A percentile compares a stretch with the other conserved stretches of the same genome.
phyloP scores from a whole-genome alignment of 2,888 invertebrate species.

The Caenorhabditis afra region DNA sequence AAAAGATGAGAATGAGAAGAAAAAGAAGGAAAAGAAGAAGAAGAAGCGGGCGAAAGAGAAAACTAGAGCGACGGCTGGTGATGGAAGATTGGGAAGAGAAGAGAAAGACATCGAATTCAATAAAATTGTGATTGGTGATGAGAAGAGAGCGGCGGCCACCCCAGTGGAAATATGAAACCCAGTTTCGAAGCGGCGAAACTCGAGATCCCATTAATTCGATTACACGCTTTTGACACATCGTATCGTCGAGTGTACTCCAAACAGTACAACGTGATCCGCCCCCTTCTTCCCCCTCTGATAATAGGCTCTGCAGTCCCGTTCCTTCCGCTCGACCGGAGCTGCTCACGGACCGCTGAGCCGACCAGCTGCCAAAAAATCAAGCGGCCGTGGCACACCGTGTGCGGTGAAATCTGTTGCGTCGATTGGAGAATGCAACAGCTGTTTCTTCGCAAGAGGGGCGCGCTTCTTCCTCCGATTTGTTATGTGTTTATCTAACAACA shows the following conservation, averaged over 20 bases:
- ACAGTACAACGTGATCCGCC: slow-evolving; percentile 15
- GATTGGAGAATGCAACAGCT: slow-evolving; percentile 52
- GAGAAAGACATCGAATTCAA: slow-evolving; percentile 34
- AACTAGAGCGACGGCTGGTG: slow-evolving; percentile 34
- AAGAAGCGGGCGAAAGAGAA: slow-evolving; percentile 40
- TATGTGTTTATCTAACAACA: slow-evolving; percentile 58
- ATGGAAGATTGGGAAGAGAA: slow-evolving; percentile 41
- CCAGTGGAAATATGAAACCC: slow-evolving; percentile 36
- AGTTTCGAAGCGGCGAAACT: slow-evolving; percentile 36
- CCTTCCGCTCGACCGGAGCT: slow-evolving; percentile 32
- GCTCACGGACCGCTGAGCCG: slow-evolving; percentile 16
- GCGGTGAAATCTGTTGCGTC: slow-evolving; percentile 48
- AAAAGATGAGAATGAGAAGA: background rate
- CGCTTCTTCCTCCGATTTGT: slow-evolving; percentile 40
- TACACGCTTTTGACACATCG: slow-evolving; percentile 48
- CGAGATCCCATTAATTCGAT: slow-evolving; percentile 48
- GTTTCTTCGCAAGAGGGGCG: slow-evolving; percentile 34
- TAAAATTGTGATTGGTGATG: slow-evolving; percentile 54
- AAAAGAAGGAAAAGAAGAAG: slow-evolving; percentile 13
- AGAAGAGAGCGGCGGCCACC: slow-evolving; percentile 20
- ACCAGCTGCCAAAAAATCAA: slow-evolving; percentile 39
- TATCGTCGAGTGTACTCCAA: slow-evolving; percentile 15
- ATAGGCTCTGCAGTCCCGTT: slow-evolving; percentile 10
- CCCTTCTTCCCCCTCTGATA: background rate
- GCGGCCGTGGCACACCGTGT: slow-evolving; percentile 18